These are phyloP conservation scores for Mimachlamys varia DNA, from an alignment of 2,888 invertebrate genomes.

Conservation along the genomic window DNA sequence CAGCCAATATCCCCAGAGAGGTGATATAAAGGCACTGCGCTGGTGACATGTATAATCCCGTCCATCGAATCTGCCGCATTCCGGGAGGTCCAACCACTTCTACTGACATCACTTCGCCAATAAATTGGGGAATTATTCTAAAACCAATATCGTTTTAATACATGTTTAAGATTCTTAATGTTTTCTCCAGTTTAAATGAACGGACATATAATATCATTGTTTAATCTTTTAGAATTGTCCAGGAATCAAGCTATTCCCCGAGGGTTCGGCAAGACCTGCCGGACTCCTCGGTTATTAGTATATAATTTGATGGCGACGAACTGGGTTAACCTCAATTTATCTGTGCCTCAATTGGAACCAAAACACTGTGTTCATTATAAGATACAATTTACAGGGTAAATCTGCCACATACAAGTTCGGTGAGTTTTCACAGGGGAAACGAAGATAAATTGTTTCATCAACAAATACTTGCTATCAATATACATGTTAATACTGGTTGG, in stretches of 20 bases:
- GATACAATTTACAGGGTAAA: background rate
- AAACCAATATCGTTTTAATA: background rate
- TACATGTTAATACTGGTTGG: background rate
- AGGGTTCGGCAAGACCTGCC: background rate
- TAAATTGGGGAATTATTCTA: background rate
- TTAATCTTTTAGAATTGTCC: background rate
- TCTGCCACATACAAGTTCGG: background rate
- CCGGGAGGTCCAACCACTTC: background rate
- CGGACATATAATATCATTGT: background rate
- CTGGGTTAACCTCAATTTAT: background rate
- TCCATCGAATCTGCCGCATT: background rate
- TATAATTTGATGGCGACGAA: background rate
- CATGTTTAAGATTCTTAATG: background rate
- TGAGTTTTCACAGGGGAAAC: background rate
- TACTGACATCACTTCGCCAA: background rate
- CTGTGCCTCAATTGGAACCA: background rate
- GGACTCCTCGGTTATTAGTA: background rate
- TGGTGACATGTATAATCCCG: background rate
- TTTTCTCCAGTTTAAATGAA: background rate
- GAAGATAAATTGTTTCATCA: background rate
- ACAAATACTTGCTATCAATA: background rate
- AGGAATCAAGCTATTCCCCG: background rate
- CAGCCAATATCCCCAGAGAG: background rate
- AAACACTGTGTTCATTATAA: background rate
- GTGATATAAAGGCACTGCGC: background rate